Percentiles rank a stretch among this genome's conserved stretches.
Evolutionary conservation across 1,140 invertebrate genomes (phyloP).

Genomic region (Colletes gigas): DNA sequence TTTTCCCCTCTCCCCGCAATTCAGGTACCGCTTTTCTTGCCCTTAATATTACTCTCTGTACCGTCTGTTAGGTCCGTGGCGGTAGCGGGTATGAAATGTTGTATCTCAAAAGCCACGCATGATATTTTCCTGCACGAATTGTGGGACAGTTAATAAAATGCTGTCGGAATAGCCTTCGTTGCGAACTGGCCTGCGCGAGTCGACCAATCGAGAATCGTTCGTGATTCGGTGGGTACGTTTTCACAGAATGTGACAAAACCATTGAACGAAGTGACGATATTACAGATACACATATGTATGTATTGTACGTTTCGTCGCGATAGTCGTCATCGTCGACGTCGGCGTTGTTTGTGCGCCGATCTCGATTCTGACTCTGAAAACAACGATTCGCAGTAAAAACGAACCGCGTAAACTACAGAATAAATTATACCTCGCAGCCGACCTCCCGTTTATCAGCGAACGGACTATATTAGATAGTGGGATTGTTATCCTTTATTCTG

Average conservation of each 20-base stretch:
- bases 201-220: slow-evolving; percentile 23
- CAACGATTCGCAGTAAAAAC: not conserved
- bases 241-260: slow-evolving; percentile 20
- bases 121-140: not conserved
- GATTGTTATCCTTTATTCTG: slow-evolving; percentile 33
- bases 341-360: slow-evolving; percentile 51
- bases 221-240: slow-evolving; percentile 26
- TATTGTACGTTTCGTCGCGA: slow-evolving; percentile 42
- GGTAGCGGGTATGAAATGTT: too few relatives aligned
- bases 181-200: not conserved
- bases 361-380: slow-evolving; percentile 13
- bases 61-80: too few relatives aligned
- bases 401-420: not conserved
- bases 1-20: too few relatives aligned
- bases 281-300: slow-evolving; percentile 12
- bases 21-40: too few relatives aligned
- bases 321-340: slow-evolving; percentile 52
- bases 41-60: too few relatives aligned
- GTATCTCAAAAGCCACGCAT: not conserved
- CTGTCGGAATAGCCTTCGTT: not conserved
- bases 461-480: slow-evolving; percentile 9
- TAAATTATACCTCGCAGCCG: not conserved
- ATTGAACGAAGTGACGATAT: slow-evolving; percentile 8
- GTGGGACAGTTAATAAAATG: slow-evolving; percentile 13
- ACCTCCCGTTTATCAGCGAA: not conserved